Base-by-base conservation (phyloP, 2,888 invertebrate species). In the Andrena haemorrhoa region DNA sequence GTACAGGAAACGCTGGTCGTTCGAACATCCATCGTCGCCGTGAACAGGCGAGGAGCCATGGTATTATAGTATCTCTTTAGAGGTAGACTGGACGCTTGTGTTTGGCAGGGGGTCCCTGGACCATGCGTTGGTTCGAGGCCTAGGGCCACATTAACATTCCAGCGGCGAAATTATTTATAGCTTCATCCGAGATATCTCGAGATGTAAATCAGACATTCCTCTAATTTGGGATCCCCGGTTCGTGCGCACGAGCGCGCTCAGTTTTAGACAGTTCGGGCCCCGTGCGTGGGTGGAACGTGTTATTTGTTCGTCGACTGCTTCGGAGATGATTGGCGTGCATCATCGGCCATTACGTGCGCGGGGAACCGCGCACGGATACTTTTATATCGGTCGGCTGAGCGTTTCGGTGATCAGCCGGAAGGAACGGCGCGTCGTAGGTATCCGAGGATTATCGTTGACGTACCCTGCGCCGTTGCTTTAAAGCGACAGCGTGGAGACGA, bases 141-240 rank as follows among this genome's bases (percentile, higher is more conserved):
- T 85, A 88, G 89, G 88, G 83, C 83, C 89, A 88, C 90, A 92
- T 92, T 92, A 92, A 92, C 92, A 92, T 92, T 92, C 92, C 92
- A 90, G 84, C 89, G 89, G 87, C 84, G 81, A 90, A 92, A 92
- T 92, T 92, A 92, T 92, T 92, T 92, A 92, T 92, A 92, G 92
- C 92, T 92, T 92, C 92, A 92, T 92, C 88, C 90, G 89, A 90
- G 90, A 90, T 86, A 89, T 92, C 88, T 90, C 87, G 89, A 89
- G 90, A 92, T 90, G 91, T 91, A 92, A 92, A 90, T 90, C 91
- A 90, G 91, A 88, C 90, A 91, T 91, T 92, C 89, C 88, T 90
- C 89, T 90, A 92, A 92, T 91, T 92, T 91, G 89, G 88, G 89
- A 88, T 88, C 83, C 20, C 84, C 83, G 76, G 71, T 85, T 26